Base-by-base conservation (phyloP, 1,140 invertebrate genomes). In the Heliconius eleuchia region DNA sequence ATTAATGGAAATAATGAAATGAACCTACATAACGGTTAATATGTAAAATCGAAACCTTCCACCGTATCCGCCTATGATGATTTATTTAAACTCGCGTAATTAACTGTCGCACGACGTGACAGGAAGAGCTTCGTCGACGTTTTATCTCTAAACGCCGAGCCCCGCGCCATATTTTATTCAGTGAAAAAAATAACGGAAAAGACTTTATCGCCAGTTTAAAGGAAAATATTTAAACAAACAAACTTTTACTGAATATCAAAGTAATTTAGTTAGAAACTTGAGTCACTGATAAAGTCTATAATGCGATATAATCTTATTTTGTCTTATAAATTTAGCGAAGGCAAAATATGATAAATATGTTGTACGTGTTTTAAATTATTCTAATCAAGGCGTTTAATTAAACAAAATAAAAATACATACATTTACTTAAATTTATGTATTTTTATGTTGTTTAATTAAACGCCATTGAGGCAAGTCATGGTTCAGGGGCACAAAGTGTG, bases 61-160 rank as follows among this genome's bases (percentile, higher is more conserved):
- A 84, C 88, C 87, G 88, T 89, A 89, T 86, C 89, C 87, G 87
- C 89, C 91, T 91, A 89, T 91, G 92, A 93, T 94, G 91, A 94
- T 94, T 94, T 94, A 94, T 94, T 94, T 94, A 93, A 89, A 93
- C 89, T 88, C 89, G 91, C 89, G 91, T 94, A 94, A 94, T 94
- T 93, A 94, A 93, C 91, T 94, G 92, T 94, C 92, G 87, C 89
- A 92, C 88, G 89, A 91, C 90, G 92, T 94, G 92, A 94, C 91
- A 91, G 91, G 92, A 91, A 90, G 91, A 87, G 88, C 88, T 86
- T 82, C 86, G 85, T 85, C 86, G 87, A 88, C 88, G 86, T 87
- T 92, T 92, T 92, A 94, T 93, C 92, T 88, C 85, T 82, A 85
- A 87, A 82, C 85, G 86, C 81, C 85, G 87, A 86, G 87, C 89